A percentile compares a stretch with the other conserved stretches of the same genome.
phyloP scores from a whole-genome alignment of 1,140 invertebrate species.

The Branchinecta lindahli region DNA sequence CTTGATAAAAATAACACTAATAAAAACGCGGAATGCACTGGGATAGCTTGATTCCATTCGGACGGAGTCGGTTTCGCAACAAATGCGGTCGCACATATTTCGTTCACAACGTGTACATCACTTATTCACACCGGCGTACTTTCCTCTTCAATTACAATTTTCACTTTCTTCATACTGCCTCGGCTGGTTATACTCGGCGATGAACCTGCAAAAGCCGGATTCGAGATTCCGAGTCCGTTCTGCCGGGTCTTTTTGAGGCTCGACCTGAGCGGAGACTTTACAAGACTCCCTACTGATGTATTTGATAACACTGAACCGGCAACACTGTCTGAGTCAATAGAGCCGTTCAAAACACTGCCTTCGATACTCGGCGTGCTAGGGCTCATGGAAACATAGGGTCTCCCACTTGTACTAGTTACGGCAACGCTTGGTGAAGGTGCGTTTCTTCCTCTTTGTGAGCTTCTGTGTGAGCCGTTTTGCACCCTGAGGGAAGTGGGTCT shows the following conservation, averaged over 20 bases:
- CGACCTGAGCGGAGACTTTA: constrained; percentile 18
- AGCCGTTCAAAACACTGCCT: constrained; percentile 19
- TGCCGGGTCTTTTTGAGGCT: constrained; percentile 17
- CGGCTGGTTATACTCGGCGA: constrained; percentile 9
- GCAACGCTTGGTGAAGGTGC: constrained; percentile 12
- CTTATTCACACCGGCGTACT: background rate
- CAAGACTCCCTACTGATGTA: constrained; percentile 15
- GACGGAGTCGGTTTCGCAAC: no score
- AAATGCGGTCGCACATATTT: no score
- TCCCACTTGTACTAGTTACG: constrained; percentile 16
- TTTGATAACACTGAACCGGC: constrained; percentile 16
- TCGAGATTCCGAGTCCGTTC: constrained; percentile 15
- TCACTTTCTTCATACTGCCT: constrained; percentile 19
- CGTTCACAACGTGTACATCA: background rate
- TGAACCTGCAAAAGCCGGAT: constrained; percentile 16
- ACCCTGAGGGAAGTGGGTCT: background rate
- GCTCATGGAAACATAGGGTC: constrained; percentile 17
- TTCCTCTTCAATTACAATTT: constrained; percentile 1
- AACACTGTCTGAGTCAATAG: constrained; percentile 17
- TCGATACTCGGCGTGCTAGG: constrained; percentile 12
- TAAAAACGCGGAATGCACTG: no score
- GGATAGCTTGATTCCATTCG: no score
- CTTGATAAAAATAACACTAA: no score
- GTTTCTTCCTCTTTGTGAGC: background rate
- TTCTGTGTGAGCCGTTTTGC: background rate